Evolutionary conservation across 2,797 vertebrate species (phyloP).

Genomic region (Falco novaeseelandiae): DNA sequence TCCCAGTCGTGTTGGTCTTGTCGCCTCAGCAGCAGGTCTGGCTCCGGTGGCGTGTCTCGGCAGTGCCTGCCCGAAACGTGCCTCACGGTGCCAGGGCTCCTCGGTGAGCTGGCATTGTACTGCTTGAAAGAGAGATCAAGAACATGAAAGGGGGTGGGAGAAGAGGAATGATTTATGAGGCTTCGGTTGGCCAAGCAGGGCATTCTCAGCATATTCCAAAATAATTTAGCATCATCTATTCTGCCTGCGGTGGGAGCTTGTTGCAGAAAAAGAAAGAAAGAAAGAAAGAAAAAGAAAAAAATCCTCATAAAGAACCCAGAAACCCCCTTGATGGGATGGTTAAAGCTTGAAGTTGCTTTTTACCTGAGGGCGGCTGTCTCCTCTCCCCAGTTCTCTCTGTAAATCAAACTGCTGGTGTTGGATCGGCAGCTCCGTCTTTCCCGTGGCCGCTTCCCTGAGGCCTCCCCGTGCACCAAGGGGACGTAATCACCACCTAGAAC

Average conservation of each 20-base stretch:
- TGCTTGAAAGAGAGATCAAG: constrained; percentile 67
- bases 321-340: constrained; percentile 17
- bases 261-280: background rate
- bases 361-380: background rate
- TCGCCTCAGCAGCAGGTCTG: background rate
- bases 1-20: rapidly evolving
- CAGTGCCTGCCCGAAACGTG: background rate
- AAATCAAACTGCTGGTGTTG: constrained; percentile 12
- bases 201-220: constrained; percentile 61
- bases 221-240: constrained; percentile 54
- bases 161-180: constrained; percentile 71
- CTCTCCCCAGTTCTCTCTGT: background rate
- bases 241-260: constrained; percentile 18
- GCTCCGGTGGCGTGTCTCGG: rapidly evolving
- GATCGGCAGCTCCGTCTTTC: constrained; percentile 20
- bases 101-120: background rate
- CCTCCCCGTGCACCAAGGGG: background rate
- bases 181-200: constrained; percentile 52
- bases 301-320: background rate
- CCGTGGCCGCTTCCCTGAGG: background rate
- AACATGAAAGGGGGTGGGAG: background rate
- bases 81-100: background rate
- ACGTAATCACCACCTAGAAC: constrained; percentile 19
- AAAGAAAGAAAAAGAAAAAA: background rate
- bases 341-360: background rate